Percentiles rank a stretch among this genome's conserved stretches.
Conservation (phyloP, 2,888 invertebrate genomes). For the Pristionchus maxplancki region DNA sequence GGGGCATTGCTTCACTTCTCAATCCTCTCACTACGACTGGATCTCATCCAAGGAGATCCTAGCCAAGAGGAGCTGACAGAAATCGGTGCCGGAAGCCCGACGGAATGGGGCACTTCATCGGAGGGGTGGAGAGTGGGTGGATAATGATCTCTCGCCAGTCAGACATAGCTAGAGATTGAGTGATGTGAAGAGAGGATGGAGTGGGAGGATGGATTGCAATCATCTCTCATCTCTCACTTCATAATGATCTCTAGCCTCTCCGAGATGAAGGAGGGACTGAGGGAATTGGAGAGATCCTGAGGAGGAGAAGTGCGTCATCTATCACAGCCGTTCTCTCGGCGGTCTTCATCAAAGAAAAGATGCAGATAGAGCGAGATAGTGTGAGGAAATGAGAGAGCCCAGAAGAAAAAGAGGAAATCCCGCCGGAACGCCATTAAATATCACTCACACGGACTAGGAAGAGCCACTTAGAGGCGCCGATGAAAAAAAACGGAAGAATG, state of each 20-base stretch:
- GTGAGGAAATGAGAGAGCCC: background rate
- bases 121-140: background rate
- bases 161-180: background rate
- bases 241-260: no score
- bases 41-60: no score
- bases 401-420: background rate
- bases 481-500: background rate
- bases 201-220: background rate
- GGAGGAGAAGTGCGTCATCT: background rate
- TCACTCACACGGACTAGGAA: background rate
- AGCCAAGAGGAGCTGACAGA: no score
- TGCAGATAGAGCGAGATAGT: background rate
- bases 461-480: background rate
- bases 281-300: background rate
- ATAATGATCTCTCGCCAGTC: background rate
- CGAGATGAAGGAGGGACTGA: background rate
- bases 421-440: slow-evolving; percentile 9
- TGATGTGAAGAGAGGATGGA: background rate
- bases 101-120: background rate
- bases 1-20: no score
- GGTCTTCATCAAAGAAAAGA: no score
- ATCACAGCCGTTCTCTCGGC: no score
- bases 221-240: no score
- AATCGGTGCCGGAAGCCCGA: no score
- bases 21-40: no score